phyloP scores from a whole-genome alignment of 2,113 vertebrate species.

The Lepus timidus region DNA sequence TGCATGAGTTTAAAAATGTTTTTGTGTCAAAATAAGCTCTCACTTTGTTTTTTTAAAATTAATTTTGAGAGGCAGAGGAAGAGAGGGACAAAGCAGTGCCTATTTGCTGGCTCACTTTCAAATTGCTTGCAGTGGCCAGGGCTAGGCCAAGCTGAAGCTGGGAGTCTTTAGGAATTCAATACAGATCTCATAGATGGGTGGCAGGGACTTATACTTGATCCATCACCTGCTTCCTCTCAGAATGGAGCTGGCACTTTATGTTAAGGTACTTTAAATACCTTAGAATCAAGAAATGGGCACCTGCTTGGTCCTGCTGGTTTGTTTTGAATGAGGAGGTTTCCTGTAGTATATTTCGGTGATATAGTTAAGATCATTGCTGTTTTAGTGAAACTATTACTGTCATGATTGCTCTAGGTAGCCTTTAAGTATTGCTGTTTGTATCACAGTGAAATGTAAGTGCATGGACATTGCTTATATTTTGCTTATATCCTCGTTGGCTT shows the following conservation, averaged over 20 bases:
- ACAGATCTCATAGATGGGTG: no score
- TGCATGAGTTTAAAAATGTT: no score
- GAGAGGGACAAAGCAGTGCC: no score
- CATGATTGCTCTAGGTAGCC: not conserved
- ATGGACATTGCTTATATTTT: not conserved
- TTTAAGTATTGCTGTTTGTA: not conserved
- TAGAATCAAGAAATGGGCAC: not conserved
- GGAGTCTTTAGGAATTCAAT: no score
- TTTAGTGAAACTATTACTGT: not conserved
- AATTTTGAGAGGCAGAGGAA: no score
- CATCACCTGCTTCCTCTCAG: no score
- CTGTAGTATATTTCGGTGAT: not conserved
- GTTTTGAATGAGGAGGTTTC: not conserved
- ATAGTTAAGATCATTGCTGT: conserved; percentile 7
- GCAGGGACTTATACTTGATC: no score
- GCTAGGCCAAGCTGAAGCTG: no score
- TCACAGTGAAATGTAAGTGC: not conserved
- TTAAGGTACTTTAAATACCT: not conserved
- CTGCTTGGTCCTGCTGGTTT: not conserved
- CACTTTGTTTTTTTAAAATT: no score
- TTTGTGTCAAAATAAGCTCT: no score
- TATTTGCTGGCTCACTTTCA: no score
- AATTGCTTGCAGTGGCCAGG: no score
- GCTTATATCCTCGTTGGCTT: not conserved
- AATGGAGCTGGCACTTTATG: not conserved